Conservation (phyloP, 2,113 vertebrate species). For the Struthio camelus region DNA sequence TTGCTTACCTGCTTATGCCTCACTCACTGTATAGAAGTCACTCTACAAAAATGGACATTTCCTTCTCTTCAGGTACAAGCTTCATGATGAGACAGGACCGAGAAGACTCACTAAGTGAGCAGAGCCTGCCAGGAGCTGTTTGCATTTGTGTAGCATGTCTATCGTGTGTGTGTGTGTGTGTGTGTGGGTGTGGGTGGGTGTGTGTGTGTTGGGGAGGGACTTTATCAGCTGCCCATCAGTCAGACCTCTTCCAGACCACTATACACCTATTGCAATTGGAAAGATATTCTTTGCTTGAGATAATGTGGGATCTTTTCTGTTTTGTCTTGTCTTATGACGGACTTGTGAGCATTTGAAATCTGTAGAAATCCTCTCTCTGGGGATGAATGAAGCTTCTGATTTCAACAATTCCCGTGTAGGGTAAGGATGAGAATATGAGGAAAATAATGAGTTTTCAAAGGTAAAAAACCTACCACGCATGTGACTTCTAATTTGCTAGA, state of each 20-base stretch:
- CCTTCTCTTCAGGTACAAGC: neutral
- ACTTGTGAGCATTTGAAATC: neutral
- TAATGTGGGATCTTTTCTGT: rapidly evolving
- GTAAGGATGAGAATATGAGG: neutral
- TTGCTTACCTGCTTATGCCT: neutral
- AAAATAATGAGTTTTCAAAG: neutral
- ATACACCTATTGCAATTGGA: neutral
- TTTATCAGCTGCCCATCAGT: neutral
- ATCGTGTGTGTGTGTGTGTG: too few species aligned
- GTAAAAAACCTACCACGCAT: neutral
- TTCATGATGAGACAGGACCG: neutral
- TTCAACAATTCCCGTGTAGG: neutral
- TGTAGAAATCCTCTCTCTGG: neutral
- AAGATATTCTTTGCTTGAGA: neutral
- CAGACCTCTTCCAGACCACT: neutral
- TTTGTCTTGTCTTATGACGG: neutral
- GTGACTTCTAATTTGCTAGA: neutral
- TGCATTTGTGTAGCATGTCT: neutral
- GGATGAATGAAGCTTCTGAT: neutral
- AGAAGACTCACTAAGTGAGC: neutral
- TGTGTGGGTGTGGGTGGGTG: neutral
- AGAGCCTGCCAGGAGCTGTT: neutral
- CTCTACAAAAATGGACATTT: neutral
- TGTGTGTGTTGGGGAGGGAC: neutral
- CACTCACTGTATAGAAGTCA: neutral